phyloP scores from a whole-genome alignment of 1,140 invertebrate species.

The Lepidurus packardi region DNA sequence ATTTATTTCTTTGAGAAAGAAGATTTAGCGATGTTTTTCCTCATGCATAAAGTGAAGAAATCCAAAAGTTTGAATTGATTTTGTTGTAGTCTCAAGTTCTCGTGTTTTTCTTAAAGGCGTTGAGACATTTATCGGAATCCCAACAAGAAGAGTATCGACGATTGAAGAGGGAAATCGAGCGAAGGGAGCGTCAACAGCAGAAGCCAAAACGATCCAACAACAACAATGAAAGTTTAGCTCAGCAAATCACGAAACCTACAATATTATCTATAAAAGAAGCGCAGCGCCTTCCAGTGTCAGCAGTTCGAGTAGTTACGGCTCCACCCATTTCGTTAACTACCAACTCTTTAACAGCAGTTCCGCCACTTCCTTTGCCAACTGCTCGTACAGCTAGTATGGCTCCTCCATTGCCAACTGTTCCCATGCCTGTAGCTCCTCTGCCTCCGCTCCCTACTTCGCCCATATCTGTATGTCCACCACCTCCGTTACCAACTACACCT shows the following conservation, averaged over 20 bases:
- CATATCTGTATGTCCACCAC: background rate
- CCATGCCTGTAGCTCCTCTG: background rate
- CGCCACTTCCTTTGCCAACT: too few relatives aligned
- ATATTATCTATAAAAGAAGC: background rate
- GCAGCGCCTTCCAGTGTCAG: background rate
- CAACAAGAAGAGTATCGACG: conserved; percentile 3
- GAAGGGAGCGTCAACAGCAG: background rate
- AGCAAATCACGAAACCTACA: background rate
- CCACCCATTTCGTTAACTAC: background rate
- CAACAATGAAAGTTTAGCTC: background rate
- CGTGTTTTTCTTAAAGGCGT: background rate
- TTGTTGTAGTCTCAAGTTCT: background rate
- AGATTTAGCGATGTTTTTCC: background rate
- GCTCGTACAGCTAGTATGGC: background rate
- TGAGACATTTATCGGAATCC: background rate
- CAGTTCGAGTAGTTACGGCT: background rate
- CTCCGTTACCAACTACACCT: background rate
- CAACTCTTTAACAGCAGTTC: too few relatives aligned
- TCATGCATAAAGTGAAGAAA: too few relatives aligned
- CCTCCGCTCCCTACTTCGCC: background rate
- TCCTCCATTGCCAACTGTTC: background rate
- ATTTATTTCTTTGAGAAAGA: background rate
- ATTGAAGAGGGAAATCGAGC: background rate
- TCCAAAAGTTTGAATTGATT: background rate
- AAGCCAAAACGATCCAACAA: background rate